phyloP scores from a whole-genome alignment of 1,140 invertebrate genomes.

The Dreissena rostriformis region DNA sequence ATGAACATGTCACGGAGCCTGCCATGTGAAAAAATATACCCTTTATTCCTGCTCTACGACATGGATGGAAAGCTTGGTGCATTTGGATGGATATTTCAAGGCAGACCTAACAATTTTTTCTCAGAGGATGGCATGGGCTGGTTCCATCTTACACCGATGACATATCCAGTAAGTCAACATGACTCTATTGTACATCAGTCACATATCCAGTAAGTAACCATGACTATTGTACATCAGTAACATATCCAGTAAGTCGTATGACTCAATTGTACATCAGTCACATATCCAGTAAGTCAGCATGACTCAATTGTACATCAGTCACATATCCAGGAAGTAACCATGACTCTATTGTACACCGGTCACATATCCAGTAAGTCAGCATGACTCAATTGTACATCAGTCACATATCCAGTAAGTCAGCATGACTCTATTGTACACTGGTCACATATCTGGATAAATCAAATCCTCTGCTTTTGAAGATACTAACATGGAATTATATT shows the following conservation, averaged over 20 bases:
- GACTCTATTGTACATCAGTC: neutral
- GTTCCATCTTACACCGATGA: constrained; percentile 39
- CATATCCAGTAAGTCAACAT: constrained; percentile 48
- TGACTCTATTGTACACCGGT: neutral
- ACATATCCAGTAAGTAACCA: constrained; percentile 51
- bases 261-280: neutral
- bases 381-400: constrained; percentile 36
- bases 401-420: constrained; percentile 50
- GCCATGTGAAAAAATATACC: constrained; percentile 75
- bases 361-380: too few species aligned
- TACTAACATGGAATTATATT: too few species aligned
- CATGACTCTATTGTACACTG: neutral
- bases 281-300: too few species aligned
- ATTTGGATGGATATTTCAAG: constrained; percentile 78
- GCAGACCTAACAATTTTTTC: constrained; percentile 53
- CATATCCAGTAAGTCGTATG: constrained; percentile 48
- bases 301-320: constrained; percentile 25
- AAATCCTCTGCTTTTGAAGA: too few species aligned
- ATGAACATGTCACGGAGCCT: constrained; percentile 69
- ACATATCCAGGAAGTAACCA: constrained; percentile 49
- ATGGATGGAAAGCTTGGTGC: constrained; percentile 73
- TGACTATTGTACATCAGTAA: neutral
- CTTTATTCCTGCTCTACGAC: constrained; percentile 77
- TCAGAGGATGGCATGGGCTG: constrained; percentile 21
- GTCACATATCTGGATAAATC: too few species aligned